phyloP scores from a whole-genome alignment of 2,888 invertebrate species.

The Acronicta leporina region DNA sequence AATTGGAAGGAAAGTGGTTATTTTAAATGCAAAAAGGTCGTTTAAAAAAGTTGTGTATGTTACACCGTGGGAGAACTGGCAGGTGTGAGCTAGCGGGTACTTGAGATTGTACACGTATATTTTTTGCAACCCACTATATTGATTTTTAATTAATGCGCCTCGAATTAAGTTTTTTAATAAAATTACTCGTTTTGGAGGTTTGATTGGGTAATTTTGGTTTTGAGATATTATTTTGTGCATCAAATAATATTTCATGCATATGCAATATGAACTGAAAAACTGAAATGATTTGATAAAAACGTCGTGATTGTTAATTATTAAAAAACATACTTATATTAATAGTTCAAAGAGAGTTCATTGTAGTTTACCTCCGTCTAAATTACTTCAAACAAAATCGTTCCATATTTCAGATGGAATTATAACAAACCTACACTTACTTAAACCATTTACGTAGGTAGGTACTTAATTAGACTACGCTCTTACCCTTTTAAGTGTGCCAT shows the following conservation, averaged over 20 bases:
- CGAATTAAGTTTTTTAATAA: constrained; percentile 54
- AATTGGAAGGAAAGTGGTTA: constrained; percentile 85
- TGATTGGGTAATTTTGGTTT: constrained; percentile 46
- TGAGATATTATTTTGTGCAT: constrained; percentile 37
- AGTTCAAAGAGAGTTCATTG: no score
- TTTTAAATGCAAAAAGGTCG: constrained; percentile 79
- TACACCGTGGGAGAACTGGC: constrained; percentile 85
- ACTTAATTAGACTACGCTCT: no score
- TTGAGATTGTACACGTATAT: constrained; percentile 60
- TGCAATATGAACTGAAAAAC: no score
- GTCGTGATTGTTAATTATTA: no score
- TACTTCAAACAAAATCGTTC: not conserved
- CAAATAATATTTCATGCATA: no score
- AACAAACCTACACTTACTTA: not conserved
- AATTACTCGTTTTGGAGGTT: constrained; percentile 43
- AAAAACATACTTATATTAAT: no score
- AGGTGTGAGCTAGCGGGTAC: constrained; percentile 75
- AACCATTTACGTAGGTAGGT: no score
- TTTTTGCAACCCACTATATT: constrained; percentile 76
- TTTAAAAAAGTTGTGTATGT: constrained; percentile 69
- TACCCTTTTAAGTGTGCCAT: not conserved
- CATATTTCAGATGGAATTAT: not conserved
- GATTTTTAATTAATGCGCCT: constrained; percentile 80
- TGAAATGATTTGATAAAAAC: no score
- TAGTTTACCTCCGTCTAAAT: no score